A percentile compares a stretch with the other conserved stretches of the same genome.
phyloP scores from a whole-genome alignment of 2,113 vertebrate genomes.

The Scalopus aquaticus region DNA sequence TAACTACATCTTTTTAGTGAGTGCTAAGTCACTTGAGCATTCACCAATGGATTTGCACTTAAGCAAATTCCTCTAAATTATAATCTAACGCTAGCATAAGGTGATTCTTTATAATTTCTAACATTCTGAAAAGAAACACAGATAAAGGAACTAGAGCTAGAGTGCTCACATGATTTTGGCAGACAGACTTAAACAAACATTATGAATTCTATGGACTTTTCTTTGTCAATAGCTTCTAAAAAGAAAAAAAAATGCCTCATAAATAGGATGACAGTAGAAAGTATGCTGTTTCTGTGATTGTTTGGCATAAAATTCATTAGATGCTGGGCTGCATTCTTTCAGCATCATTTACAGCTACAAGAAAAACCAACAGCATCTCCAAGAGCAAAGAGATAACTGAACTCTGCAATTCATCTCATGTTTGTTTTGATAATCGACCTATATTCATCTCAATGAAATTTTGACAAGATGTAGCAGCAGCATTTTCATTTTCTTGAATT shows the following conservation, averaged over 20 bases:
- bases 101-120: slow-evolving; percentile 55
- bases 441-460: slow-evolving; percentile 60
- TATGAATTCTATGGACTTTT: slow-evolving; percentile 68
- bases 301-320: slow-evolving; percentile 75
- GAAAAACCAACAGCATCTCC: slow-evolving; percentile 71
- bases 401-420: slow-evolving; percentile 74
- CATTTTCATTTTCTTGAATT: slow-evolving; percentile 74
- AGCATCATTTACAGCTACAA: slow-evolving; percentile 71
- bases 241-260: slow-evolving; percentile 52
- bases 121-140: slow-evolving; percentile 7
- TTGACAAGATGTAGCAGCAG: not conserved
- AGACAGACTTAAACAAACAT: slow-evolving; percentile 51
- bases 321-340: slow-evolving; percentile 59
- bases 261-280: slow-evolving; percentile 61
- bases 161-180: slow-evolving; percentile 42
- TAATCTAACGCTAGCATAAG: slow-evolving; percentile 40
- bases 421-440: slow-evolving; percentile 72
- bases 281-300: slow-evolving; percentile 55
- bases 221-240: slow-evolving; percentile 64
- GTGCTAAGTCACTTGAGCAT: slow-evolving; percentile 32
- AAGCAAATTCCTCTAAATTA: not conserved
- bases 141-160: slow-evolving; percentile 45
- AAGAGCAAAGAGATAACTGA: slow-evolving; percentile 72
- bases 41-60: slow-evolving; percentile 21
- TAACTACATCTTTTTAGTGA: slow-evolving; percentile 25